These are phyloP conservation scores for Sebastes hubbsi DNA, from an alignment of 2,797 vertebrate species.

Conservation along the genomic window DNA sequence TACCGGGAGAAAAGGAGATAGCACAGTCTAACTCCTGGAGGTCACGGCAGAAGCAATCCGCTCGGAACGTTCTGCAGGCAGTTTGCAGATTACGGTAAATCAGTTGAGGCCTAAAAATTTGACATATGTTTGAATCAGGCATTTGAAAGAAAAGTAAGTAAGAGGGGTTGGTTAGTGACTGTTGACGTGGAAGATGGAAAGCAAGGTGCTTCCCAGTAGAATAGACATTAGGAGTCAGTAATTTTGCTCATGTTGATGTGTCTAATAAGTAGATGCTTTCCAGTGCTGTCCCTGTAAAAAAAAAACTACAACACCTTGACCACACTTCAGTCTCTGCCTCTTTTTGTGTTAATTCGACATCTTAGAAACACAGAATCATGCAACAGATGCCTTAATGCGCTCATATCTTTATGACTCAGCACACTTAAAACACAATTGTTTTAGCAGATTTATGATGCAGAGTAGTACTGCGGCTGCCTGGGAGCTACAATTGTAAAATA, in stretches of 20 bases:
- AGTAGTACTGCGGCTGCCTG: neutral
- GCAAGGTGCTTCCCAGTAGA: neutral
- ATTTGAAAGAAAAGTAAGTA: neutral
- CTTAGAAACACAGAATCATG: neutral
- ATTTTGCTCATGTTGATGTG: neutral
- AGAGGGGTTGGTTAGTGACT: neutral
- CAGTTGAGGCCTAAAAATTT: neutral
- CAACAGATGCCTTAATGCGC: neutral
- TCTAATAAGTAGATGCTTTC: neutral
- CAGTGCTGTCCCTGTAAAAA: neutral
- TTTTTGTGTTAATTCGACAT: neutral
- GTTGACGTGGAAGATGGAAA: neutral
- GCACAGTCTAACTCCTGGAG: constrained; percentile 6
- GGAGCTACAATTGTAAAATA: neutral
- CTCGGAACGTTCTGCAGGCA: neutral
- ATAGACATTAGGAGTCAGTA: neutral
- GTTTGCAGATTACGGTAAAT: neutral
- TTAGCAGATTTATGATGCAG: neutral
- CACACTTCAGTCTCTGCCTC: neutral
- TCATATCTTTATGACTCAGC: neutral
- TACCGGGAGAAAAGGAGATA: constrained; percentile 9
- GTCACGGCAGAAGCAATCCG: constrained; percentile 7
- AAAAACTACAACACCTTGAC: neutral
- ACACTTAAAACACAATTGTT: neutral
- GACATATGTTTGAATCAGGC: neutral